Base-by-base conservation (phyloP, 2,113 vertebrate species). In the Apodemus speciosus region DNA sequence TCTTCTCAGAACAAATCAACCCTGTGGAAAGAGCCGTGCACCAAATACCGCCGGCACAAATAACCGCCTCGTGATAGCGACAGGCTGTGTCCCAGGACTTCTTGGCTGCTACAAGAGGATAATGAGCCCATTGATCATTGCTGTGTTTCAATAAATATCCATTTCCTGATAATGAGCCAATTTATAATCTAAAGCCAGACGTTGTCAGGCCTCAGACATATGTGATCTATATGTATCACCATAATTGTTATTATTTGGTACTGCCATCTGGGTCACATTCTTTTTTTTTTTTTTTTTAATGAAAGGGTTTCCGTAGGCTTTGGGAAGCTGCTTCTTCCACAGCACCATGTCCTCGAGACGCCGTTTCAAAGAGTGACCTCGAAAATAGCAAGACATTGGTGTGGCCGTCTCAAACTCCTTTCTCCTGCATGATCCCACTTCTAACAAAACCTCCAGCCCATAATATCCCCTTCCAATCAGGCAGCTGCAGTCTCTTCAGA, bases 141-240 rank as follows among this genome's bases (percentile, higher is more conserved):
- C 84, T 94, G 51, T 72, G 66, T 93, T 96, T 93, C 92, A 96
- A 91, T 90, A 95, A 92, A 77, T 95, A 79, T 92, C 86, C 93
- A 86, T 93, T 95, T 85, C 83, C 73, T 94, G 89, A 92, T 95
- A 94, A 93, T 93, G 35, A 96, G 87, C 86, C 89, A 77, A 94
- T 96, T 96, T 93, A 92, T 95, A 96, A 96, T 88, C 80, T 87
- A 92, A 94, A 85, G 53, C 58, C 80, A 95, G 87, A 91, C 6
- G 0, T 43, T 94, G 64, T 91, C 93, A 96, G 56, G 64, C 71
- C 71, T 89, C 5, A 1, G 27, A 18, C 10, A 20, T 15, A 7
- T 40, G 40, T 60, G 40, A 79, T 21, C 58, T 27, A 81, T 13
- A 79, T 53, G 38, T 76, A 46, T 89, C 75, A 89, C 85, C 40